Evolutionary conservation across 1,140 invertebrate species (phyloP).

Genomic region (Monomorium pharaonis): DNA sequence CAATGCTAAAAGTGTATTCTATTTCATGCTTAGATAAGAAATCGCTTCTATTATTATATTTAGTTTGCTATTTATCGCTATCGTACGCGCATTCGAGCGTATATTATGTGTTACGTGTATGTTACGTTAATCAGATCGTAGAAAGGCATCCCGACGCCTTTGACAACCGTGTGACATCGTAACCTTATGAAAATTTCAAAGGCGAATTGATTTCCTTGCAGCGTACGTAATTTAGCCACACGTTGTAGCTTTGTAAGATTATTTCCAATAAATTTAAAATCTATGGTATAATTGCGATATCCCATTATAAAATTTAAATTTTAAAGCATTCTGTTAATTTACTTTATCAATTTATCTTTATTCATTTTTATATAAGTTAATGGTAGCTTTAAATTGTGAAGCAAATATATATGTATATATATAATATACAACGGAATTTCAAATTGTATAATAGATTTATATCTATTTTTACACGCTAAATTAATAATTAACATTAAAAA

Average conservation of each 20-base stretch:
- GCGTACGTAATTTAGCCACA: background rate
- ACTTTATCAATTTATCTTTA: background rate
- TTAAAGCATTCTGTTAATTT: background rate
- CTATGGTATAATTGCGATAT: background rate
- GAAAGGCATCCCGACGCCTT: background rate
- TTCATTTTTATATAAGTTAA: background rate
- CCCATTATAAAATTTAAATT: background rate
- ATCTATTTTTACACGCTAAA: background rate
- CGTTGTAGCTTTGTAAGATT: background rate
- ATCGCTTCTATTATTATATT: conserved; percentile 33
- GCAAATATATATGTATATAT: too few species aligned
- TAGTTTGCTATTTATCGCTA: conserved; percentile 28
- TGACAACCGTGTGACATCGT: background rate
- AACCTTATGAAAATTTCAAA: conserved; percentile 46
- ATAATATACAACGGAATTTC: background rate
- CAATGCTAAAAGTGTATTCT: background rate
- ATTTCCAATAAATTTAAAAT: background rate
- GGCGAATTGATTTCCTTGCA: conserved; percentile 3
- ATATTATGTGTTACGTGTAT: background rate
- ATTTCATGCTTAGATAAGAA: background rate
- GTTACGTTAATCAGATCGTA: conserved; percentile 21
- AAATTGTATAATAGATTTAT: background rate
- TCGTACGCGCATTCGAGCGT: background rate
- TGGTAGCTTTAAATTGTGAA: background rate
- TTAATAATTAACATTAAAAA: background rate